phyloP scores from a whole-genome alignment of 2,797 vertebrate genomes.

The Sebastolobus alascanus region DNA sequence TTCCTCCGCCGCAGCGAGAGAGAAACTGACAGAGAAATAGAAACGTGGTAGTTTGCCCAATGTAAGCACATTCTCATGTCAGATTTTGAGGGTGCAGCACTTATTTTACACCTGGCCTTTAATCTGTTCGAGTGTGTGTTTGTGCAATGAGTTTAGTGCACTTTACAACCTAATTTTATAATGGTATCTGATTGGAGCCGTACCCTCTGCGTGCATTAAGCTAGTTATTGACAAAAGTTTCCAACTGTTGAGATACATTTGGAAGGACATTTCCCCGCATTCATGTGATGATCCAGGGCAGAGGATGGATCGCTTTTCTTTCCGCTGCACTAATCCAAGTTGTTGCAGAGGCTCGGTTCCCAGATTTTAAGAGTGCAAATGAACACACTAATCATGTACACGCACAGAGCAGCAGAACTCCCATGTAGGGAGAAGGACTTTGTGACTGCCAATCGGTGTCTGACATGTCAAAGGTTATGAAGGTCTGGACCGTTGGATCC shows the following conservation, averaged over 20 bases:
- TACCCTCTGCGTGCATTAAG: background rate
- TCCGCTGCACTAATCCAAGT: conserved; percentile 61
- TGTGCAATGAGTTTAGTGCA: conserved; percentile 16
- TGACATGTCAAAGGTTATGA: conserved; percentile 30
- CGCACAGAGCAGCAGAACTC: conserved; percentile 25
- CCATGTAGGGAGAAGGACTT: conserved; percentile 21
- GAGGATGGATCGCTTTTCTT: conserved; percentile 63
- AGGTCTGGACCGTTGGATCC: conserved; percentile 16
- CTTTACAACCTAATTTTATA: conserved; percentile 19
- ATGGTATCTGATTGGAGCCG: conserved; percentile 28
- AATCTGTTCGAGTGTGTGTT: conserved; percentile 2
- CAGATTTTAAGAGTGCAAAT: conserved; percentile 54
- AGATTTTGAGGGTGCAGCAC: background rate
- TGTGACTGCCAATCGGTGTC: conserved; percentile 28
- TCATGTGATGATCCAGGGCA: conserved; percentile 49
- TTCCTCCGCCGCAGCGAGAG: conserved; percentile 39
- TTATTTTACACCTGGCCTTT: conserved; percentile 16
- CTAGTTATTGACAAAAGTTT: conserved; percentile 35
- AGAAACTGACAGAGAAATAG: conserved; percentile 1
- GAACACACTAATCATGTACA: conserved; percentile 52
- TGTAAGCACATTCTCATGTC: conserved; percentile 34
- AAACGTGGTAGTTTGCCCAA: conserved; percentile 28
- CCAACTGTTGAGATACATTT: conserved; percentile 47
- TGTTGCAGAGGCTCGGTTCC: conserved; percentile 42
- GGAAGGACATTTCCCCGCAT: conserved; percentile 39